Evolutionary conservation across 2,888 invertebrate species (phyloP), one percentile per base, ranked within the genome.

Genomic region (Thymelicus acteon): DNA sequence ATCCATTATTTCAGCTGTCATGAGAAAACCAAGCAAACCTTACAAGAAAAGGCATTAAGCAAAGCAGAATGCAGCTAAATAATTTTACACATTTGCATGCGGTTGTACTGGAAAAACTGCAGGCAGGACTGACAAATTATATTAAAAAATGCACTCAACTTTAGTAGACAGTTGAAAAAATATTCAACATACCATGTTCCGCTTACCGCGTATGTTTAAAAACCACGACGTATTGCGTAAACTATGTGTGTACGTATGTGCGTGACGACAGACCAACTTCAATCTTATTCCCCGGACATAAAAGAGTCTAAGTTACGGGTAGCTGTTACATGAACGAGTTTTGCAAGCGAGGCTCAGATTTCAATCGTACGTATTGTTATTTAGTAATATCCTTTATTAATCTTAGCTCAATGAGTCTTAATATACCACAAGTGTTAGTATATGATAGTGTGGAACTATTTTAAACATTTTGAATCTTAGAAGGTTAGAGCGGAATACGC

Each of bases 311-410:
- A 8, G 48, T 67, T 72, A 72, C 72, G 49, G 63, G 13, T 63
- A 57, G 37, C 62, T 58, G 67, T 72, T 72, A 72, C 72, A 72
- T 67, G 72, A 67, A 60, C 60, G 72, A 52, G 24, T 72, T 67
- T 72, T 72, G 72, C 67, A 72, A 62, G 52, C 60, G 44, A 39
- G 62, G 31, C 57, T 69, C 57, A 47, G 75, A 77, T 82, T 81
- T 80, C 81, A 77, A 76, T 77, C 75, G 31, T 68, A 54, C 74
- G 75, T 77, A 79, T 77, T 72, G 77, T 74, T 77, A 77, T 82
- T 80, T 79, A 72, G 80, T 78, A 82, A 82, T 79, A 79, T 80
- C 79, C 80, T 77, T 62, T 69, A 57, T 19, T 69, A 54, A 62
- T 69, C 62, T 48, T 12, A 62, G 40, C 31, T 60, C 40, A 44